phyloP scores from a whole-genome alignment of 1,140 invertebrate genomes.

The Tetragnatha versicolor region DNA sequence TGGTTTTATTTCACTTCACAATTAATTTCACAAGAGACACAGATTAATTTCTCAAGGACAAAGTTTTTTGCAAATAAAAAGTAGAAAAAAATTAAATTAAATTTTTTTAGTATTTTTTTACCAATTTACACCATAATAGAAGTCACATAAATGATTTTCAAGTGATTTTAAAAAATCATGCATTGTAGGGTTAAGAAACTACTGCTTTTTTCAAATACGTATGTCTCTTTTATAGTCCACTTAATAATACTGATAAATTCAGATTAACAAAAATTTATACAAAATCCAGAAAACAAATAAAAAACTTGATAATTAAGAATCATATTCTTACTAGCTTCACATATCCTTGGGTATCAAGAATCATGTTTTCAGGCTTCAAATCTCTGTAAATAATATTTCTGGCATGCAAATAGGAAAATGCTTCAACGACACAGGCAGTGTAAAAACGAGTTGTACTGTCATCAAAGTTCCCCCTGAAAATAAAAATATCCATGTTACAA shows the following conservation, averaged over 20 bases:
- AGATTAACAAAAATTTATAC: background rate
- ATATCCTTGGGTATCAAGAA: slow-evolving; percentile 85
- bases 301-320: slow-evolving; percentile 56
- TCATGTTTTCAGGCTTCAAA: slow-evolving; percentile 93
- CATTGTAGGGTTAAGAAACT: no score
- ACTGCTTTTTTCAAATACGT: background rate
- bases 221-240: no score
- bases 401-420: slow-evolving; percentile 87
- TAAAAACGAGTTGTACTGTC: slow-evolving; percentile 87
- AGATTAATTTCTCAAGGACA: no score
- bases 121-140: no score
- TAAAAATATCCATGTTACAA: background rate
- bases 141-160: no score
- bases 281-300: background rate
- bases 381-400: slow-evolving; percentile 90
- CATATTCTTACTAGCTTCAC: slow-evolving; percentile 79
- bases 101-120: no score
- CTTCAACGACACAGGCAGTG: slow-evolving; percentile 89
- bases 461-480: slow-evolving; percentile 76
- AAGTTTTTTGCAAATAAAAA: no score
- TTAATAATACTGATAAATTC: background rate
- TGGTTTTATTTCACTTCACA: no score
- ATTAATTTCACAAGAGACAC: no score
- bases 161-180: no score
- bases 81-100: no score